These are phyloP conservation scores for Ariopsis seemanni DNA, from an alignment of 2,113 vertebrate species.

Conservation along the genomic window DNA sequence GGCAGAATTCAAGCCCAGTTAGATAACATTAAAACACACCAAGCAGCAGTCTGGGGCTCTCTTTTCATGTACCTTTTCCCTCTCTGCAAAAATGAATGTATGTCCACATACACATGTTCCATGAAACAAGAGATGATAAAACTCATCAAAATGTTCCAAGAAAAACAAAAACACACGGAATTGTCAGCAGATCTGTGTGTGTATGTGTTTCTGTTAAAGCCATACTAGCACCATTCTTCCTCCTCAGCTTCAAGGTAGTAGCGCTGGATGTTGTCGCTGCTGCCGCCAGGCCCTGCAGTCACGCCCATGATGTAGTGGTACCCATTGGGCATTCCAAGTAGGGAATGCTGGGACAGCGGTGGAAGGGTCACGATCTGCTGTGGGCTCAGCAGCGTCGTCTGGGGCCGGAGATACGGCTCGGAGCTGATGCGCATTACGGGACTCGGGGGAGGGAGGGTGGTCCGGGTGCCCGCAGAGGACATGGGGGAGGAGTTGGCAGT, in stretches of 20 bases:
- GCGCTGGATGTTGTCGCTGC: conserved; percentile 71
- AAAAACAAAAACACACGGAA: conserved; percentile 62
- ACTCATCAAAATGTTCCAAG: conserved; percentile 80
- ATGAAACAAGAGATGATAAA: conserved; percentile 84
- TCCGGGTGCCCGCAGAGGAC: conserved; percentile 76
- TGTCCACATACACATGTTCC: conserved; percentile 33
- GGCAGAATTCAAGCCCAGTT: conserved; percentile 1
- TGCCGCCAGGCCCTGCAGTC: conserved; percentile 67
- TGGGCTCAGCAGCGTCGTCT: conserved; percentile 73
- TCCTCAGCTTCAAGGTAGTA: conserved; percentile 84
- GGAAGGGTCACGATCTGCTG: conserved; percentile 81
- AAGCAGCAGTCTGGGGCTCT: not conserved
- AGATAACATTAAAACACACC: conserved; percentile 10
- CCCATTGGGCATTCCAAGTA: conserved; percentile 84
- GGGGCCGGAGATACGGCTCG: conserved; percentile 76
- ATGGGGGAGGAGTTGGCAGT: conserved; percentile 91
- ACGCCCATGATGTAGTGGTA: conserved; percentile 84
- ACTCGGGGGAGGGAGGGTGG: conserved; percentile 72
- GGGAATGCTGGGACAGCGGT: conserved; percentile 82
- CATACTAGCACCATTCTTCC: conserved; percentile 93
- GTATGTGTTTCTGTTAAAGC: conserved; percentile 54
- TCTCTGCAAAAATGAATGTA: conserved; percentile 40
- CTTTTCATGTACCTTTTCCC: conserved; percentile 40
- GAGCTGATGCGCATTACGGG: conserved; percentile 82
- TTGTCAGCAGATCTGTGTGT: conserved; percentile 38